Percentiles rank a stretch among this genome's conserved stretches.
These are phyloP conservation scores for Gyrodactylus bullatarudis DNA, from an alignment of 1,140 invertebrate species.

Conservation along the genomic window DNA sequence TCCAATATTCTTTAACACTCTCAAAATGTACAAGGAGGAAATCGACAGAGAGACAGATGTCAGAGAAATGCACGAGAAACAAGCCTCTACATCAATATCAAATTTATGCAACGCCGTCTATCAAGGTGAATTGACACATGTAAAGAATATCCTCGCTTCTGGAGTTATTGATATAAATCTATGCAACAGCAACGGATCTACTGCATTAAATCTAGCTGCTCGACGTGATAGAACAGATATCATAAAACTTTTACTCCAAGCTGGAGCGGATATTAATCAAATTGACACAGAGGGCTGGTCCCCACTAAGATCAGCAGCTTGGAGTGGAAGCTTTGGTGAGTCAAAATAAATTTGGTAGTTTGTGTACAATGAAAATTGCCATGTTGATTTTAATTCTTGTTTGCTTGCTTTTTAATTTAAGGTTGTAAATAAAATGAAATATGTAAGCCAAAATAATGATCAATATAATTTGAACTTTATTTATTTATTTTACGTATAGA, in stretches of 20 bases:
- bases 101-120: not conserved
- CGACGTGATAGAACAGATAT: slow-evolving; percentile 23
- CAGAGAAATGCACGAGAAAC: slow-evolving; percentile 1
- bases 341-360: too few species aligned
- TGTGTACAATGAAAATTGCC: too few species aligned
- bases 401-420: too few species aligned
- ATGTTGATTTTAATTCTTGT: too few species aligned
- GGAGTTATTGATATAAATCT: not conserved
- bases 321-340: slow-evolving; percentile 25
- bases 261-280: slow-evolving; percentile 16
- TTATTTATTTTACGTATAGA: too few species aligned
- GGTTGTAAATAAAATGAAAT: too few species aligned
- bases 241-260: slow-evolving; percentile 14
- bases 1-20: not conserved
- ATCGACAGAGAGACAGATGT: not conserved
- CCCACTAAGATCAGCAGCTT: slow-evolving; percentile 24
- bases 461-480: too few species aligned
- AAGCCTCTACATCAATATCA: not conserved
- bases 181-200: not conserved
- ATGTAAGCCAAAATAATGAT: too few species aligned
- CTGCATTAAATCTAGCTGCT: slow-evolving; percentile 24
- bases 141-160: not conserved
- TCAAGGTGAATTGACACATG: not conserved
- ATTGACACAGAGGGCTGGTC: slow-evolving; percentile 38
- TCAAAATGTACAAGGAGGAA: slow-evolving; percentile 1